Base-by-base conservation (phyloP, 2,888 invertebrate species). In the Hirtodrosophila histrioides region DNA sequence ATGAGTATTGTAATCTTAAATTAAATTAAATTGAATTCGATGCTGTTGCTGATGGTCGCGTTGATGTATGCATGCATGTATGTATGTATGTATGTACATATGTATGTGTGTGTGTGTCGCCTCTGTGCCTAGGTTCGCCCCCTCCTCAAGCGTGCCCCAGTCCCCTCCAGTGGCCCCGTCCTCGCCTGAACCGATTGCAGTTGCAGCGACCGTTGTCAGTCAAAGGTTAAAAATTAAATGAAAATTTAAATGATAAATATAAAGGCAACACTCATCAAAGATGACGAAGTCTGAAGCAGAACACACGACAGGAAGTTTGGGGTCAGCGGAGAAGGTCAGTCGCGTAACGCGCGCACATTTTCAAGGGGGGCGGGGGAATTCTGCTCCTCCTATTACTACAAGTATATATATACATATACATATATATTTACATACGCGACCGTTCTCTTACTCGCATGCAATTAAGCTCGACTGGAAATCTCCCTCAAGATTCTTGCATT, bases 21-120 rank as follows among this genome's bases (percentile, higher is more conserved):
- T 89, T 89, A 89, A 89, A 88, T 89, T 89, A 89, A 89, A 89
- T 89, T 89, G 89, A 89, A 89, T 86, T 83, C 81, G 88, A 78
- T 85, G 78, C 70, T 83, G 71, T 64, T 39, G 63, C 46, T 69
- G 64, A 45, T 65, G 64, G 17, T 61, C 45, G 35, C 43, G 54
- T 63, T 69, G 55, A 46, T 66, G 61, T 24, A 35, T 65, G 40
- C 44, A 43, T 37, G 4, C 33, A 11, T 51, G 35, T 37, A 23
- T 51, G n/a, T 35, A 8, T 33, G 5, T 35, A 46, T 24, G 37
- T 6, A 23, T 51, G n/a, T 35, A 8, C 27, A 3, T 35, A 46
- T 24, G 37, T 6, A 24, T 41, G 56, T 49, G 37, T 56, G 35
- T 43, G 36, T 37, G 36, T 50, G n/a, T 64, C 36, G 11, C 44